Base-by-base conservation (phyloP, 2,888 invertebrate genomes). In the Amblyjoppa fuscipennis region DNA sequence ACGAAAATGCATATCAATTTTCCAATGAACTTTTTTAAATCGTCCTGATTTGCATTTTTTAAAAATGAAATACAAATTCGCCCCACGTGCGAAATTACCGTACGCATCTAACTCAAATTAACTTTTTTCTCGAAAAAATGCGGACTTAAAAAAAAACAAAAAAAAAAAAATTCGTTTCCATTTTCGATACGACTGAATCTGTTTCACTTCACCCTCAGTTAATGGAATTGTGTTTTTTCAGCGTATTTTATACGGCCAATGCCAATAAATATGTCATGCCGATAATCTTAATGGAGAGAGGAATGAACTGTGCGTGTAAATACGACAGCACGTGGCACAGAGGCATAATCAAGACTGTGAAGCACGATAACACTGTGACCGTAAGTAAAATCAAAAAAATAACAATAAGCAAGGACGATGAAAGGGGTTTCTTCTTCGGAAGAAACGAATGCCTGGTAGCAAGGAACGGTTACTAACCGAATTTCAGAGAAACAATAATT, bases 241-340 rank as follows among this genome's bases (percentile, higher is more conserved):
- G 93, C 11, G 79, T 81, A 0, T 93, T 91, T 84, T 93, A 93
- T 79, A 4, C 73, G 2, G 0, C 0, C 0, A 83, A 91, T 4
- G 51, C 80, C 1, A 61, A 74, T 3, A 31, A 71, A 2, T 94
- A 92, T 53, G 70, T 31, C 1, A 88, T 94, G 59, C 93, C 93
- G 34, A 85, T 88, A 28, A 88, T 92, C 41, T 68, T 93, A 2
- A 82, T 94, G 68, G 88, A 92, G 45, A 90, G 89, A 71, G 92
- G 93, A 11, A 78, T 94, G 51, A 92, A 94, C 80, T 89, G 93
- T 81, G 93, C 92, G 2, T 93, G 94, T 64, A n/a, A 86, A 31
- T 94, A 91, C 73, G 82, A 81, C 9, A 74, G 81, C 0, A 71
- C 80, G 34, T 94, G 94, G 94, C 94, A 94, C 64, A 90, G 94